Evolutionary conservation across 2,113 vertebrate genomes (phyloP).

Genomic region (Nycticorax nycticorax): DNA sequence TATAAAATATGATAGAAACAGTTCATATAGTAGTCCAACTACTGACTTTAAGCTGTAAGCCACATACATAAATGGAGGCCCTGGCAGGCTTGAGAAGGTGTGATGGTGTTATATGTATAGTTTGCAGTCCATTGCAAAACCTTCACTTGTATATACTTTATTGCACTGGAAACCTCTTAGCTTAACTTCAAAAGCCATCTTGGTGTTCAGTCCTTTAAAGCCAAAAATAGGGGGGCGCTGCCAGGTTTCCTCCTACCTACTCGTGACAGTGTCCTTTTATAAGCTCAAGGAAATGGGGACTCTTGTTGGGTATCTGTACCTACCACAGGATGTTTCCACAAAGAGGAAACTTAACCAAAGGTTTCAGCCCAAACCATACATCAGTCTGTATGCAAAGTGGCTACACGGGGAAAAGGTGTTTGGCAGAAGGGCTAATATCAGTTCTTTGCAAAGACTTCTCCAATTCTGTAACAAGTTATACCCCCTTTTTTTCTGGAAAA

Average conservation of each 20-base stretch:
- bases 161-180: conserved; percentile 85
- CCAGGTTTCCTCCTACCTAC: conserved; percentile 88
- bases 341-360: conserved; percentile 83
- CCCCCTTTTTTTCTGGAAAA: conserved; percentile 80
- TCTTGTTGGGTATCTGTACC: conserved; percentile 85
- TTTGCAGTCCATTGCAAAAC: conserved; percentile 90
- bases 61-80: conserved; percentile 88
- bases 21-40: conserved; percentile 96
- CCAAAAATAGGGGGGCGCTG: conserved; percentile 83
- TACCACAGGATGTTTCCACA: conserved; percentile 84
- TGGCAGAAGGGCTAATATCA: conserved; percentile 82
- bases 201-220: conserved; percentile 90
- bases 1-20: conserved; percentile 92
- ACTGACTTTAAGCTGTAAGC: conserved; percentile 90
- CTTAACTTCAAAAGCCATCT: conserved; percentile 86
- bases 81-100: conserved; percentile 88
- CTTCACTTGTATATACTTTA: conserved; percentile 82
- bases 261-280: conserved; percentile 80
- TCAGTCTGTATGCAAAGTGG: conserved; percentile 86
- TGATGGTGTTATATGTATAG: conserved; percentile 81
- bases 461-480: conserved; percentile 85
- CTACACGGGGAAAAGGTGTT: conserved; percentile 78
- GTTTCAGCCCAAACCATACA: conserved; percentile 82
- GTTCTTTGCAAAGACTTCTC: conserved; percentile 89
- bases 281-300: conserved; percentile 78